phyloP scores from a whole-genome alignment of 2,797 vertebrate genomes.

The Acanthurus leucopareius region DNA sequence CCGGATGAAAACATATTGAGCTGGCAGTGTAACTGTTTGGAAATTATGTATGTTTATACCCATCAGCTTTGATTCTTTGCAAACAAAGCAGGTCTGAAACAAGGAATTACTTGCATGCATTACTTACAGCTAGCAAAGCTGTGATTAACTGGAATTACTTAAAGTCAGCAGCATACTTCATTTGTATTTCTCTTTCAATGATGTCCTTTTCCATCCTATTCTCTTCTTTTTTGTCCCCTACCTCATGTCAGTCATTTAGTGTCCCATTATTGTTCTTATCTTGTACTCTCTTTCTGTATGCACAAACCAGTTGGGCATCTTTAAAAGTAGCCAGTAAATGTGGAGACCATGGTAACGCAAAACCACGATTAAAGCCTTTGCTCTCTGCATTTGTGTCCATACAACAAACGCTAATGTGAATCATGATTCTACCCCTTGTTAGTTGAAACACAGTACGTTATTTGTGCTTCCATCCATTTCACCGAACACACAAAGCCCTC shows the following conservation, averaged over 20 bases:
- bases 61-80: conserved; percentile 60
- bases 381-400: conserved; percentile 1
- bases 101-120: conserved; percentile 63
- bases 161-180: conserved; percentile 54
- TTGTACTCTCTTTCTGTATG: conserved; percentile 7
- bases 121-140: conserved; percentile 70
- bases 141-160: conserved; percentile 74
- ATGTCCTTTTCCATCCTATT: neutral
- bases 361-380: neutral
- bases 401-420: conserved; percentile 2
- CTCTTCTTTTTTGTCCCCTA: conserved; percentile 16
- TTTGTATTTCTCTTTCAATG: conserved; percentile 28
- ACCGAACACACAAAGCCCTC: conserved; percentile 42
- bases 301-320: conserved; percentile 5
- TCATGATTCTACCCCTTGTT: conserved; percentile 14
- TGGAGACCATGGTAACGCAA: conserved; percentile 1
- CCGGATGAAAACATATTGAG: conserved; percentile 51
- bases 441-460: conserved; percentile 2
- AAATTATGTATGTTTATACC: conserved; percentile 55
- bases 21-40: conserved; percentile 45
- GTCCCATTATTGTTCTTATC: neutral
- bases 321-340: neutral
- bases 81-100: conserved; percentile 63
- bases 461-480: conserved; percentile 37
- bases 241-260: conserved; percentile 4